Evolutionary conservation across 2,888 invertebrate species (phyloP), one percentile per base, ranked within the genome.

Genomic region (Tipula lateralis): DNA sequence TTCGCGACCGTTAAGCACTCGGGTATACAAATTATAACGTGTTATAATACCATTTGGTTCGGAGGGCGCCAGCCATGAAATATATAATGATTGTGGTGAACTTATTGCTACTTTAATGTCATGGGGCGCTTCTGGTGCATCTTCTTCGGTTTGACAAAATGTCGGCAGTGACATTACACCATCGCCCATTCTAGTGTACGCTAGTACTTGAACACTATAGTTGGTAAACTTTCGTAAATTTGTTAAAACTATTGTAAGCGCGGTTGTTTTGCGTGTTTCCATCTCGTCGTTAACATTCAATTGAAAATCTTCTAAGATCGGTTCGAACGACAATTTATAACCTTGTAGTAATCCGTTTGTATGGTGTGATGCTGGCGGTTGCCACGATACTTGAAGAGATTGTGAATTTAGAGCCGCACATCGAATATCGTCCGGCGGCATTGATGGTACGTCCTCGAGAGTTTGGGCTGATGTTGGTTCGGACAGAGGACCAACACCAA

Each of bases 51-150:
- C 96, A 88, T 96, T 96, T 0, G 94, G 93, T 86, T 94, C 94
- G 4, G 91, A 88, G 0, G 96, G 96, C 2, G 94, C 92, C 86
- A 94, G 90, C 96, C 96, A 96, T 0, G 95, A 94, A 16, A 96
- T 93, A 86, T 94, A 92, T 1, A 96, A 91, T 1, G 95, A 94
- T 88, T 94, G 94, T 1, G 94, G 92, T 1, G 95, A 94, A 87
- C 94, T 94, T 13, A 95, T 93, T 83, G 95, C 93, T 2, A 95
- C 95, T 90, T 96, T 96, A 86, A 96, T 94, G 87, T 95, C 95
- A 3, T 93, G 93, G 0, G 96, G 96, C 80, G 94, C 92, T 85
- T 94, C 95, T 9, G 96, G 96, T 83, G 94, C 96, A 90, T 96
- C 96, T 91, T 96, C 95, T 87, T 94, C 94, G 1, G 96, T 96